These are phyloP conservation scores for Orientallactaga sibirica DNA, from an alignment of 2,797 vertebrate species.

Conservation along the genomic window DNA sequence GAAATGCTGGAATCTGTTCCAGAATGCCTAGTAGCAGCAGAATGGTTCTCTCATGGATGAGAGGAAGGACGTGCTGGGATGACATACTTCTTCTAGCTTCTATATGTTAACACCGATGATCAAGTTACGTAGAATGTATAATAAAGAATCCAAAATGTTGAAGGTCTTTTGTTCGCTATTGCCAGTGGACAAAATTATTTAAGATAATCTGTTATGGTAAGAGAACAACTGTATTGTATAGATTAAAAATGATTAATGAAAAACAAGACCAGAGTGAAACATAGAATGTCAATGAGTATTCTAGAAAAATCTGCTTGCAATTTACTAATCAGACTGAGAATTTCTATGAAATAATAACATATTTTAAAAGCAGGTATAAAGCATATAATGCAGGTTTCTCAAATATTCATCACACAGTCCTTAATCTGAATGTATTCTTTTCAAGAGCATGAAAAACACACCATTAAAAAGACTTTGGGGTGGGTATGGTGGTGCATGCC, in stretches of 20 bases:
- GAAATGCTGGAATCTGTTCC: background rate
- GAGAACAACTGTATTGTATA: background rate
- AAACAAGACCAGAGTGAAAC: conserved; percentile 55
- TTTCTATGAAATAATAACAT: conserved; percentile 43
- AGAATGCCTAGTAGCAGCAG: background rate
- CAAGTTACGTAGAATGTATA: background rate
- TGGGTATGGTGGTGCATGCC: too few species aligned
- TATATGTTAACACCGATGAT: background rate
- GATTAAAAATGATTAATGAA: conserved; percentile 47
- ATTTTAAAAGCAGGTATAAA: conserved; percentile 37
- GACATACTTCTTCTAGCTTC: background rate
- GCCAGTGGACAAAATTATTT: conserved; percentile 12
- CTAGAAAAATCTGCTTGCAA: conserved; percentile 53
- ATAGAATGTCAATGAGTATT: conserved; percentile 47
- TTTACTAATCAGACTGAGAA: conserved; percentile 45
- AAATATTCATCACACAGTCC: conserved; percentile 24
- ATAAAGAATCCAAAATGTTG: conserved; percentile 24
- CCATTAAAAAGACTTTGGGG: background rate
- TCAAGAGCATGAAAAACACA: conserved; percentile 53
- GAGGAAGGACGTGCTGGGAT: background rate
- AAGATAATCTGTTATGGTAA: conserved; percentile 29
- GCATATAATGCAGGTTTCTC: conserved; percentile 26
- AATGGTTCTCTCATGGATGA: background rate
- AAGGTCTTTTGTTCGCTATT: conserved; percentile 30
- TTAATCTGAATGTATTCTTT: conserved; percentile 43